A percentile compares a stretch with the other conserved stretches of the same genome.
Evolutionary conservation across 2,888 invertebrate species (phyloP).

Genomic region (Thymelicus acteon): DNA sequence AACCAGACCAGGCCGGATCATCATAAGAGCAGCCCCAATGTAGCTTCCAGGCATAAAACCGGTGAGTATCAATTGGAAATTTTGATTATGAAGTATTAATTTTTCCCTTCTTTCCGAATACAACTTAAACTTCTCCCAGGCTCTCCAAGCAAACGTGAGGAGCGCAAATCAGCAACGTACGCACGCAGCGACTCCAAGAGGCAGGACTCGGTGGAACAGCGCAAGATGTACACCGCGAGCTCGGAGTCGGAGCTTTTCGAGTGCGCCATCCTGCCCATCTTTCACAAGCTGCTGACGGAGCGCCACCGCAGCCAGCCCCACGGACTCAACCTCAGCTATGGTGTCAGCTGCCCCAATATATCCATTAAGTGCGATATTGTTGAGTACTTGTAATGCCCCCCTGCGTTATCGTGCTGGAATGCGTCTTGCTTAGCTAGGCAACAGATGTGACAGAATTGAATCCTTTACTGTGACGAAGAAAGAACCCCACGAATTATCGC

Average conservation of each 20-base stretch:
- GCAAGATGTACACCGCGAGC: conserved; percentile 90
- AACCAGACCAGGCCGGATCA: conserved; percentile 73
- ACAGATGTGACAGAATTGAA: too few species aligned
- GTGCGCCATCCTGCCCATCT: conserved; percentile 94
- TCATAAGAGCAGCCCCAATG: conserved; percentile 87
- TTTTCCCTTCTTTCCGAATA: background rate
- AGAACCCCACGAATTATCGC: too few species aligned
- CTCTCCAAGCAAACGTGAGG: conserved; percentile 71
- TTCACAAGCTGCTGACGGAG: conserved; percentile 95
- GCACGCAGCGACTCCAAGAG: conserved; percentile 74
- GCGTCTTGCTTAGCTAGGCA: too few species aligned
- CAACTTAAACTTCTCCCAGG: conserved; percentile 50
- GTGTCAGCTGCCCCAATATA: conserved; percentile 96
- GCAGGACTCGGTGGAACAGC: conserved; percentile 69
- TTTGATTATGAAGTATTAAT: background rate
- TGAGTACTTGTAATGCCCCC: conserved; percentile 90
- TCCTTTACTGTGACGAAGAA: too few species aligned
- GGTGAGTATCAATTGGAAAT: conserved; percentile 52
- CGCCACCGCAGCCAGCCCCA: conserved; percentile 89
- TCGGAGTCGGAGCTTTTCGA: conserved; percentile 94
- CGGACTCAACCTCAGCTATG: conserved; percentile 88
- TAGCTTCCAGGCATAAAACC: conserved; percentile 79
- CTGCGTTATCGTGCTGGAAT: too few species aligned
- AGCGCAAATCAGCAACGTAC: conserved; percentile 81
- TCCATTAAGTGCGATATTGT: conserved; percentile 98